Evolutionary conservation across 2,888 invertebrate species (phyloP).

Genomic region (Druceiella hillmani): DNA sequence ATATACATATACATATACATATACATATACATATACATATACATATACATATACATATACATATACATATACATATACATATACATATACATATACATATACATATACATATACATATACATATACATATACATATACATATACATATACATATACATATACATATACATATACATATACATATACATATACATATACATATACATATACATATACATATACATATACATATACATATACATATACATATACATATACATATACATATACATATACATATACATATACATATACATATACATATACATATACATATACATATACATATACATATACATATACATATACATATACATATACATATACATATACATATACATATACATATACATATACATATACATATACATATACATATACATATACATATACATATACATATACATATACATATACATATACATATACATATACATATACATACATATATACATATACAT

Average conservation of each 20-base stretch:
- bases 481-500: constrained; percentile 1
- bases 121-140: constrained; percentile 1
- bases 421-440: constrained; percentile 1
- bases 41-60: constrained; percentile 1
- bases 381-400: background rate
- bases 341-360: constrained; percentile 1
- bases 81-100: constrained; percentile 1
- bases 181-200: constrained; percentile 1
- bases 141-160: constrained; percentile 1
- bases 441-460: constrained; percentile 1
- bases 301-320: constrained; percentile 1
- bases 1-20: constrained; percentile 1
- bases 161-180: constrained; percentile 1
- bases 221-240: constrained; percentile 1
- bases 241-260: constrained; percentile 1
- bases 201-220: constrained; percentile 1
- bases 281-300: constrained; percentile 1
- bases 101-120: constrained; percentile 1
- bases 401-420: constrained; percentile 1
- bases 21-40: constrained; percentile 1
- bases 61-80: constrained; percentile 1
- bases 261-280: constrained; percentile 1
- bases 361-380: constrained; percentile 1
- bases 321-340: constrained; percentile 1
- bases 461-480: constrained; percentile 1